These are phyloP conservation scores for Synergus laeviventris DNA, from an alignment of 2,888 invertebrate genomes.

Conservation along the genomic window DNA sequence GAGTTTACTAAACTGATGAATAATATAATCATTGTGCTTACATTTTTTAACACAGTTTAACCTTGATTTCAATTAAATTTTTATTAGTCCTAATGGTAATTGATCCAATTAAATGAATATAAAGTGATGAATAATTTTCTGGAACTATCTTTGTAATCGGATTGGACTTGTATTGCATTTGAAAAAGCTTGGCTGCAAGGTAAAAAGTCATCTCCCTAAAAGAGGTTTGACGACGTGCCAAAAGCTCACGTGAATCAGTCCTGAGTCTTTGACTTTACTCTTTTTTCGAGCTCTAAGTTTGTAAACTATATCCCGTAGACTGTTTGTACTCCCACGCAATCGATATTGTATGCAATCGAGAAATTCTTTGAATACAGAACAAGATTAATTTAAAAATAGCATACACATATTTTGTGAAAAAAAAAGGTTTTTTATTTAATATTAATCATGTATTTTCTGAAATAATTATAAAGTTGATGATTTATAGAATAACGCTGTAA, in stretches of 20 bases:
- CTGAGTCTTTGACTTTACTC: slow-evolving; percentile 2
- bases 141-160: background rate
- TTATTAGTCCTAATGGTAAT: background rate
- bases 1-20: no score
- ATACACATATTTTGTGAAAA: background rate
- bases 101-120: background rate
- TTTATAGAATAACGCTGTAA: background rate
- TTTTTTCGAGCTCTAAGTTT: background rate
- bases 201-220: background rate
- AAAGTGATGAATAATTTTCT: background rate
- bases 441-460: background rate
- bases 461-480: background rate
- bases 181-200: background rate
- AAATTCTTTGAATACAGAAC: background rate
- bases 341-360: background rate
- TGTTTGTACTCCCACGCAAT: background rate
- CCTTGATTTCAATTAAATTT: background rate
- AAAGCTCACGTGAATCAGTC: background rate
- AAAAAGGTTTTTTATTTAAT: background rate
- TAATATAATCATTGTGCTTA: no score
- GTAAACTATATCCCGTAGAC: slow-evolving; percentile 6
- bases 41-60: background rate
- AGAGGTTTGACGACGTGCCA: background rate
- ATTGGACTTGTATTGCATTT: background rate
- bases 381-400: background rate